These are phyloP conservation scores for Perca fluviatilis DNA, from an alignment of 2,113 vertebrate genomes.

Conservation along the genomic window DNA sequence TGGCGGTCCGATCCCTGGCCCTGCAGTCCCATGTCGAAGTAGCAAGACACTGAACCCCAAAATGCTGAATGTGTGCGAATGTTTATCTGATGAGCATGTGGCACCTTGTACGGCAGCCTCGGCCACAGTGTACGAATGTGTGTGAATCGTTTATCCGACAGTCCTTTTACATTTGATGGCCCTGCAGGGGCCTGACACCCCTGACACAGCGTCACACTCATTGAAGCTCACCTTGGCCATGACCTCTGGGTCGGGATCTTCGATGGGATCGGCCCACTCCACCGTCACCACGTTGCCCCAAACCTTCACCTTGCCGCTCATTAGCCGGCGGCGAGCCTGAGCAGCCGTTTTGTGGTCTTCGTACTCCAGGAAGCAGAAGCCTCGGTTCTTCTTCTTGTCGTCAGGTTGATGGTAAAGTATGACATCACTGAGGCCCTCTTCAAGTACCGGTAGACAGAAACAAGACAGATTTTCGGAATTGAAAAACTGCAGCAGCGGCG, in stretches of 20 bases:
- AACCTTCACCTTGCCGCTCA: slow-evolving; percentile 99
- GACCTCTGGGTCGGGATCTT: slow-evolving; percentile 98
- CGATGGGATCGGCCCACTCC: slow-evolving; percentile 99
- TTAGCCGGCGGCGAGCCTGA: slow-evolving; percentile 95
- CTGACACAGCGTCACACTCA: no score
- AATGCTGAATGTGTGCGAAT: no score
- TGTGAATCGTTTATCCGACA: no score
- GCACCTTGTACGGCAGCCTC: no score
- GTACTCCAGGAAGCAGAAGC: slow-evolving; percentile 98
- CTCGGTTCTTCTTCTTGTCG: slow-evolving; percentile 98
- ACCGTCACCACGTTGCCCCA: slow-evolving; percentile 98
- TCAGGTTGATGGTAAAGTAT: slow-evolving; percentile 98
- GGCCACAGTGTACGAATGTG: no score
- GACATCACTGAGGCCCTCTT: slow-evolving; percentile 98
- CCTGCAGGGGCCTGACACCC: no score
- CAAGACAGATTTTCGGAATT: neutral
- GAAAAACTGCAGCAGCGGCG: neutral
- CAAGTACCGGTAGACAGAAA: neutral
- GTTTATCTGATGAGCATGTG: no score
- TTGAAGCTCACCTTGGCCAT: slow-evolving; percentile 93
- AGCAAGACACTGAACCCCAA: no score
- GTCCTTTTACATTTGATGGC: no score
- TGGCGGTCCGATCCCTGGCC: no score
- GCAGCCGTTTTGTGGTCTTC: slow-evolving; percentile 99
- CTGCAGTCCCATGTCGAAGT: no score